Evolutionary conservation across 92 coral and sea anemone species (phyloP), one percentile per base, ranked within the genome.

Genomic region (Porites divaricata): DNA sequence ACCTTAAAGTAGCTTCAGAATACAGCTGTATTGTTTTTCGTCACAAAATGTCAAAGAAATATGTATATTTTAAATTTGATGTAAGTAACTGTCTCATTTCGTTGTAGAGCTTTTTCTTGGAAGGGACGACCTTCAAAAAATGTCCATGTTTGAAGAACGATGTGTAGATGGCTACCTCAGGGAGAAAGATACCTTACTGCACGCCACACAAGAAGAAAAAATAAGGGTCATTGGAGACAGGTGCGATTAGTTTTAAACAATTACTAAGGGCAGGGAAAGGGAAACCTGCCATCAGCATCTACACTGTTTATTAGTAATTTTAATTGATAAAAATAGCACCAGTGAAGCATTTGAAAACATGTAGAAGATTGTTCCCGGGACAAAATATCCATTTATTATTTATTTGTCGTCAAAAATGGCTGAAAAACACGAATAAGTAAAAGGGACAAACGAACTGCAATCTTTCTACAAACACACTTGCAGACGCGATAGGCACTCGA

Each of bases 131-230:
- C 85, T 85, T 9, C 83, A 89, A 45, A 85, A 94, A 41, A 58
- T 94, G 41, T 75, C 88, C 86, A 76, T 88, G 91, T 94, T 94
- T 76, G 98, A 94, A 83, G 98, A 94, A 75, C 98, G 91, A 48
- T 94, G 98, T 21, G 79, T 86, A 66, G 95, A 92, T 72, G 56
- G 78, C 57, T 94, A 84, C 86, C 69, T 92, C 8, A 76, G 92
- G 70, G 88, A 94, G 83, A 94, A 85, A 74, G 95, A 94, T 69
- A 91, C 98, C n/a, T 70, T 94, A 16, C 92, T 92, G 35, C 92
- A 94, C 81, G 98, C 98, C 35, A 92, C 95, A 1, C 81, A 91
- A 7, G 93, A 94, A 77, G 95, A 94, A 73, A 80, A 94, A 62
- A 86, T 94, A 10, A 83, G 91, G 49, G 93, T 93, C 19, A 88